phyloP scores from a whole-genome alignment of 2,797 vertebrate species.

The Tinamus major region DNA sequence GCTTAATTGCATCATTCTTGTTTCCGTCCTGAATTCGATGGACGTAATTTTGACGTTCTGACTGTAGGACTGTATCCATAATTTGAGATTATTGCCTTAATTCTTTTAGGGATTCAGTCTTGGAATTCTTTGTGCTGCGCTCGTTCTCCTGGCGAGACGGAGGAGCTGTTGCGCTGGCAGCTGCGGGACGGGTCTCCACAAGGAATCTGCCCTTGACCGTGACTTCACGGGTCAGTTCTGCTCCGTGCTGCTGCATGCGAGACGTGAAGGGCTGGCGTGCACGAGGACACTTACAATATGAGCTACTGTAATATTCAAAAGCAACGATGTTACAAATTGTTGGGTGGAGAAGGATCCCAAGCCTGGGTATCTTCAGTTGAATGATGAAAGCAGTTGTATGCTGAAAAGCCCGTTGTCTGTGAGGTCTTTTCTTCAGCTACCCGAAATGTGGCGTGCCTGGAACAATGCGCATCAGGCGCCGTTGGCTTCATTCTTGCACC shows the following conservation, averaged over 20 bases:
- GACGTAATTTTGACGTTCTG: constrained; percentile 59
- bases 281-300: not conserved
- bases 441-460: not conserved
- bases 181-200: constrained; percentile 43
- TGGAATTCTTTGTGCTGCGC: constrained; percentile 3
- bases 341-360: not conserved
- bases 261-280: constrained; percentile 18
- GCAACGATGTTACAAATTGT: not conserved
- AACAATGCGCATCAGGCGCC: not conserved
- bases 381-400: not conserved
- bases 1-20: constrained; percentile 20
- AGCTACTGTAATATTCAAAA: constrained; percentile 43
- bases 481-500: not conserved
- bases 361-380: constrained; percentile 24
- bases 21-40: constrained; percentile 32
- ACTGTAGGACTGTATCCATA: constrained; percentile 15
- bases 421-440: not conserved
- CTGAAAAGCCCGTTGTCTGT: not conserved
- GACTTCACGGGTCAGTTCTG: constrained; percentile 1
- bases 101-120: constrained; percentile 31
- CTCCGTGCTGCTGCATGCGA: not conserved
- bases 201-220: constrained; percentile 40
- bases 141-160: constrained; percentile 6
- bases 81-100: constrained; percentile 59
- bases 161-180: constrained; percentile 47